A percentile compares a stretch with the other conserved stretches of the same genome.
Evolutionary conservation across 2,113 vertebrate genomes (phyloP).

Genomic region (Dromas ardeola): DNA sequence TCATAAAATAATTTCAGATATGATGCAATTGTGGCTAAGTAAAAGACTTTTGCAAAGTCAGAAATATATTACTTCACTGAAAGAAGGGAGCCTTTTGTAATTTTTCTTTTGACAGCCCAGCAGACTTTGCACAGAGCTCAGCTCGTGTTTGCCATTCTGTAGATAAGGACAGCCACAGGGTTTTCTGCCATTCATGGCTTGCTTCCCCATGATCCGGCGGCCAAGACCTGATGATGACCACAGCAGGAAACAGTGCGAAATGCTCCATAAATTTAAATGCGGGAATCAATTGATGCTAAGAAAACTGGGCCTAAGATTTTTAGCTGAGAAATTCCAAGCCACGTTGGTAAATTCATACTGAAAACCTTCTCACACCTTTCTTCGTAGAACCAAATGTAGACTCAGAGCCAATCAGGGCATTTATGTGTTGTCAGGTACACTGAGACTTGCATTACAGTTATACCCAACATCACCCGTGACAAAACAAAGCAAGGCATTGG

Average conservation of each 20-base stretch:
- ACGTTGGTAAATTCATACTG: neutral
- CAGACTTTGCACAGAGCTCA: slow-evolving; percentile 60
- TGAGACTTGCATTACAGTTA: neutral
- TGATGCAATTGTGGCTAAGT: slow-evolving; percentile 68
- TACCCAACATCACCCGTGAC: neutral
- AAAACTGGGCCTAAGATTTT: neutral
- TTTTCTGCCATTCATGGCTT: slow-evolving; percentile 81
- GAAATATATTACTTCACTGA: slow-evolving; percentile 72
- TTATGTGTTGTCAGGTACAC: neutral
- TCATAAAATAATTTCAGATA: slow-evolving; percentile 78
- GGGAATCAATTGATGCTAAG: slow-evolving; percentile 74
- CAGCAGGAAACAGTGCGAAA: slow-evolving; percentile 78
- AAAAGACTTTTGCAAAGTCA: slow-evolving; percentile 72
- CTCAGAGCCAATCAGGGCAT: neutral
- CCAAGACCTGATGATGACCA: slow-evolving; percentile 75
- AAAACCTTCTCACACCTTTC: slow-evolving; percentile 5
- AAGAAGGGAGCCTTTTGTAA: slow-evolving; percentile 55
- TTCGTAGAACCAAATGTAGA: neutral
- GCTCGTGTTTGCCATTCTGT: slow-evolving; percentile 76
- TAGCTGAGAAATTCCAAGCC: slow-evolving; percentile 37
- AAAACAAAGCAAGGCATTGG: neutral
- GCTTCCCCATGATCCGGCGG: slow-evolving; percentile 74
- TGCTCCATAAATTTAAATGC: slow-evolving; percentile 82
- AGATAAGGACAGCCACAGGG: slow-evolving; percentile 78
- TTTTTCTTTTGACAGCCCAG: slow-evolving; percentile 70